These are phyloP conservation scores for Sakesphorus luctuosus DNA, from an alignment of 2,113 vertebrate species.

Conservation along the genomic window DNA sequence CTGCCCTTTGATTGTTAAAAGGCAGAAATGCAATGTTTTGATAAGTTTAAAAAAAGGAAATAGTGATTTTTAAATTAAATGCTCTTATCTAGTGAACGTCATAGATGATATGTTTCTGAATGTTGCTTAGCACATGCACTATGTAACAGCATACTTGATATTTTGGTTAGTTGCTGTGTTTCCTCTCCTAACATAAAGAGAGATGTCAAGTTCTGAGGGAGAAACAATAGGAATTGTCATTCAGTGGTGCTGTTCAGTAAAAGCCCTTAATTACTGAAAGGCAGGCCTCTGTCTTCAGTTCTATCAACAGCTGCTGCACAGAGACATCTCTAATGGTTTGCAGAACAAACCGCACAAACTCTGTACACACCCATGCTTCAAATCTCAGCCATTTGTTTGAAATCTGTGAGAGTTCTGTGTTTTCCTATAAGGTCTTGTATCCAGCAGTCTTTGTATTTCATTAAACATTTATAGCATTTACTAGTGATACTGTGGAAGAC, in stretches of 20 bases:
- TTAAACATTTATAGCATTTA: background rate
- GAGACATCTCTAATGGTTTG: background rate
- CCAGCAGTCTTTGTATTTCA: background rate
- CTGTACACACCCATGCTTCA: background rate
- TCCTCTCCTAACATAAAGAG: background rate
- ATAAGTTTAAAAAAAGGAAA: background rate
- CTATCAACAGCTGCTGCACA: background rate
- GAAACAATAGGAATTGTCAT: background rate
- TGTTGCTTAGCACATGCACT: background rate
- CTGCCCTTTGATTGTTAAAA: background rate
- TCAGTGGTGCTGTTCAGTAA: background rate
- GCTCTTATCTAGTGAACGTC: background rate
- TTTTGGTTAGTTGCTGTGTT: background rate
- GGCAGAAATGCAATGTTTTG: background rate
- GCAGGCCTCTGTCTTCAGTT: background rate
- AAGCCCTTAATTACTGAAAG: background rate
- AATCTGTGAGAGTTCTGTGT: background rate
- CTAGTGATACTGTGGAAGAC: background rate
- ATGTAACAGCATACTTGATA: background rate
- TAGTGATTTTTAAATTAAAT: background rate
- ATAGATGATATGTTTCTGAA: background rate
- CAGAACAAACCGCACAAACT: background rate
- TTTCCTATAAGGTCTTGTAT: background rate
- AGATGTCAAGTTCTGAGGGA: background rate
- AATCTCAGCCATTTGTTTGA: background rate